Conservation (phyloP, 2,888 invertebrate species). For the Gymnocheta viridis region DNA sequence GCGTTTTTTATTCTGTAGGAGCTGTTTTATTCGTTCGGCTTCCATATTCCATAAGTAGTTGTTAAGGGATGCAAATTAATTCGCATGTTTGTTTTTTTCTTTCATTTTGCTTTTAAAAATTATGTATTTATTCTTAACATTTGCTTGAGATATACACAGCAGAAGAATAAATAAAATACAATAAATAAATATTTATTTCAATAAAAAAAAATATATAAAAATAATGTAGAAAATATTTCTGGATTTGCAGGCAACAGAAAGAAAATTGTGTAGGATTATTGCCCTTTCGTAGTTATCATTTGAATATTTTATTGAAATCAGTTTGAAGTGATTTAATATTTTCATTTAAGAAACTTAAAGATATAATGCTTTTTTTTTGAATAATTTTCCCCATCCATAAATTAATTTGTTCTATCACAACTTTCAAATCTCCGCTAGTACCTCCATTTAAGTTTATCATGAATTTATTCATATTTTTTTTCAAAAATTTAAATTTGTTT, state of each 20-base stretch:
- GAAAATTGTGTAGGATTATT: not conserved
- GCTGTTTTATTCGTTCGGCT: not conserved
- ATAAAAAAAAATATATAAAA: not conserved
- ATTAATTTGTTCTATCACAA: not conserved
- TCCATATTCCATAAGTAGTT: slow-evolving; percentile 9
- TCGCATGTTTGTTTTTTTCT: not conserved
- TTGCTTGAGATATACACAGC: not conserved
- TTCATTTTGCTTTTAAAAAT: slow-evolving; percentile 10
- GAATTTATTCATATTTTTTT: slow-evolving; percentile 1
- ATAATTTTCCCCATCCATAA: not conserved
- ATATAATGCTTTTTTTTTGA: not conserved
- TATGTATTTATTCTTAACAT: slow-evolving; percentile 45
- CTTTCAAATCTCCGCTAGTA: not conserved
- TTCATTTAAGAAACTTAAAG: not conserved
- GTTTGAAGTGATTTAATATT: not conserved
- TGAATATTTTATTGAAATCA: not conserved
- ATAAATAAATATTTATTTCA: slow-evolving; percentile 28
- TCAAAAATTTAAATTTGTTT: slow-evolving; percentile 34
- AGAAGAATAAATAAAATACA: slow-evolving; percentile 8
- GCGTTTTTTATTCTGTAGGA: slow-evolving; percentile 45
- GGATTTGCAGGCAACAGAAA: not conserved
- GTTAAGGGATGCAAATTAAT: slow-evolving; percentile 60
- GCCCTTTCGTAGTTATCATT: not conserved
- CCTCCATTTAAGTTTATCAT: not conserved
- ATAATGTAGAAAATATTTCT: not conserved